phyloP scores from a whole-genome alignment of 23 tunicate species.

The Phallusia fumigata region DNA sequence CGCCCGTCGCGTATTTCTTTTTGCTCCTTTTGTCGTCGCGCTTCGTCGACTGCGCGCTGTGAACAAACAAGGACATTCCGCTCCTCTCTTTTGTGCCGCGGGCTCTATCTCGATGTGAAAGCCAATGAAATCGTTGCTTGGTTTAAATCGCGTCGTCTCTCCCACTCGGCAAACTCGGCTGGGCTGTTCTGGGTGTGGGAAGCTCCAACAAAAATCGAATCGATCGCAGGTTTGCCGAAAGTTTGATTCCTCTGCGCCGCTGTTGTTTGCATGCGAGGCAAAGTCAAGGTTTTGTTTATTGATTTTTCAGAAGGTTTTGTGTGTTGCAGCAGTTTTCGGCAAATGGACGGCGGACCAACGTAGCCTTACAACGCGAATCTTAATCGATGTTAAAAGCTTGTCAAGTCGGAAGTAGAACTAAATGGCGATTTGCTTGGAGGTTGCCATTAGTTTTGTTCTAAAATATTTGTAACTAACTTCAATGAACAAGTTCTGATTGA shows the following conservation, averaged over 20 bases:
- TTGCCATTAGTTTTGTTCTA: too few species aligned
- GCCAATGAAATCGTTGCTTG: conserved; percentile 18
- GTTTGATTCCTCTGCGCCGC: too few species aligned
- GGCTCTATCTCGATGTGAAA: conserved; percentile 12
- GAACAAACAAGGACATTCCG: conserved; percentile 1
- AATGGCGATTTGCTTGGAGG: too few species aligned
- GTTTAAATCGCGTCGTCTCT: conserved; percentile 12
- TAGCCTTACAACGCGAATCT: too few species aligned
- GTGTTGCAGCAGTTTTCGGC: too few species aligned
- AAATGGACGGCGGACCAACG: too few species aligned
- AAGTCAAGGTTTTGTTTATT: not conserved
- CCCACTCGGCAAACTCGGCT: not conserved
- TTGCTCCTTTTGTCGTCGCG: not conserved
- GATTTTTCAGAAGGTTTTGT: not conserved
- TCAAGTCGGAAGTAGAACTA: not conserved
- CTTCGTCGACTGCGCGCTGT: not conserved
- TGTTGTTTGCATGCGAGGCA: not conserved
- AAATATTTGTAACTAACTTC: too few species aligned
- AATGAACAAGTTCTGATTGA: too few species aligned
- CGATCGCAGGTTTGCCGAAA: too few species aligned
- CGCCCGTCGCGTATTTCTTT: not conserved
- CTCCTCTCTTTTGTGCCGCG: not conserved
- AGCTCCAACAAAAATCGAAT: not conserved
- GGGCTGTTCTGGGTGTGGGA: not conserved
- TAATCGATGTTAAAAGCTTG: conserved; percentile 7